phyloP scores from a whole-genome alignment of 2,888 invertebrate species.

The Macrosiphum euphorbiae region DNA sequence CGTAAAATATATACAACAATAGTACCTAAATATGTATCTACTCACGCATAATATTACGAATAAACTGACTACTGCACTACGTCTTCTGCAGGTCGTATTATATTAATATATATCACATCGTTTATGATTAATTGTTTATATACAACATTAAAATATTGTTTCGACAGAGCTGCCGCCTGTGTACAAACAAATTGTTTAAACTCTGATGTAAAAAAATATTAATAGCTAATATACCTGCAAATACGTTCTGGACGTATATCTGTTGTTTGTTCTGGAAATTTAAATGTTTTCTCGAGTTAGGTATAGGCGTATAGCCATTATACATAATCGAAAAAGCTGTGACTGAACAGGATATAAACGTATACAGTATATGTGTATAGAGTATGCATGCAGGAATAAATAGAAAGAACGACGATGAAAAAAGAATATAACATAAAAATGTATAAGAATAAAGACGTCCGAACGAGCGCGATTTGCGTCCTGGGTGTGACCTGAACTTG shows the following conservation, averaged over 20 bases:
- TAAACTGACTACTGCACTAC: background rate
- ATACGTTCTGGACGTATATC: background rate
- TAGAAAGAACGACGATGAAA: background rate
- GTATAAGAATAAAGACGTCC: constrained; percentile 2
- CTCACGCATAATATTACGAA: background rate
- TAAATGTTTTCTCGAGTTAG: background rate
- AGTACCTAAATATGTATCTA: background rate
- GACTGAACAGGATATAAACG: background rate
- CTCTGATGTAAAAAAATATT: background rate
- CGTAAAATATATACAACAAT: background rate
- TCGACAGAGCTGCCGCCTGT: background rate
- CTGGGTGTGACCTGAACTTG: constrained; percentile 61
- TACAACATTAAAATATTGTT: background rate
- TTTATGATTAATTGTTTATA: background rate
- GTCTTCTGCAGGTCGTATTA: background rate
- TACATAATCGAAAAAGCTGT: background rate
- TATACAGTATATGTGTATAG: background rate
- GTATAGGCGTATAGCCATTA: background rate
- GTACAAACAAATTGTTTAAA: background rate
- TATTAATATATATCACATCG: background rate
- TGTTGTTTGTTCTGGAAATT: background rate
- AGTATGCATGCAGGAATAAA: background rate
- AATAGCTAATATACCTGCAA: background rate
- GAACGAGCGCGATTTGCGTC: constrained; percentile 40
- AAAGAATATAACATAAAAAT: background rate